Base-by-base conservation (phyloP, 1,140 invertebrate genomes). In the Chymomyza costata region DNA sequence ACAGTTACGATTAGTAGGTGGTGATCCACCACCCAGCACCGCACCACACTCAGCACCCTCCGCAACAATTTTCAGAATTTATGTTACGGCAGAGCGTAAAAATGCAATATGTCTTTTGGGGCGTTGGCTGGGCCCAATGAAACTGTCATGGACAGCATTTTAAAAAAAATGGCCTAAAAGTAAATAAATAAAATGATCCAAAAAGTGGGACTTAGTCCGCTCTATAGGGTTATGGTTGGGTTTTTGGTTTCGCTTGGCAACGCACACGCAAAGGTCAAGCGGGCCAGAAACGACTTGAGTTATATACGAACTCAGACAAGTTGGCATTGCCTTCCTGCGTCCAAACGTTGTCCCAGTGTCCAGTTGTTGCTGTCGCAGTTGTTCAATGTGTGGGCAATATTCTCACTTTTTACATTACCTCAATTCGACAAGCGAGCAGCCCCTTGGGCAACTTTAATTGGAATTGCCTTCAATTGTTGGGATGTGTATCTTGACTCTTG, bases 371-470 rank as follows among this genome's bases (percentile, higher is more conserved):
- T 38, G 62, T 46, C 40, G 59, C 32, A 48, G 46, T 16, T 53
- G 47, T 34, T 11, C 60, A 48, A 38, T 65, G 62, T 64, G 62
- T 57, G 61, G 61, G 61, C 52, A 64, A 56, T 46, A 50, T 31
- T 58, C 53, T 50, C 48, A 32, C 30, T 65, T 78, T 69, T 66
- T 59, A 57, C 73, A 80, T 80, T 78, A 80, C 73, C 73, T 73
- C 67, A 80, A 78, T 80, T 80, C 67, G 73, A 78, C 73, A 80
- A 74, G 47, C 61, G 58, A 70, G 3, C 48, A 67, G 73, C 64
- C 73, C 73, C 73, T 80, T 68, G 73, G 73, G 73, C 59, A 55
- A 68, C 74, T 80, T 80, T 80, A 80, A 80, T 80, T 80, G 73
- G 73, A 65, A 80, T 68, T 56, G 57, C 68, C 48, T 34, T 18